A percentile compares a stretch with the other conserved stretches of the same genome.
Evolutionary conservation across 2,888 invertebrate species (phyloP).

Genomic region (Troides oblongomaculatus): DNA sequence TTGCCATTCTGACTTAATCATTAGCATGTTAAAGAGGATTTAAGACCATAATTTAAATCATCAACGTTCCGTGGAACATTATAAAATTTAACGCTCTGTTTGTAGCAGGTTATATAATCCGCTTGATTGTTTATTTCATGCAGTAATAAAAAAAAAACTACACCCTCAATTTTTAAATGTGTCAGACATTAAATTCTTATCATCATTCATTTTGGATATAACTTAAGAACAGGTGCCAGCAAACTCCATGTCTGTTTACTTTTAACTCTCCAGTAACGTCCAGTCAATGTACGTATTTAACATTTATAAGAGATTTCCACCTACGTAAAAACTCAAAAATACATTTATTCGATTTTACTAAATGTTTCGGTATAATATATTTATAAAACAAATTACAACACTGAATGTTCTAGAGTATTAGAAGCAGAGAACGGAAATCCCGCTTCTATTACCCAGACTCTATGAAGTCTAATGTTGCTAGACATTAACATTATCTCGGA

Average conservation of each 20-base stretch:
- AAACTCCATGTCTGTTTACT: too few species aligned
- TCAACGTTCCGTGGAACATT: constrained; percentile 40
- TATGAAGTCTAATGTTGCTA: background rate
- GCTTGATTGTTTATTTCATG: constrained; percentile 7
- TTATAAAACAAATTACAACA: background rate
- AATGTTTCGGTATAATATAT: background rate
- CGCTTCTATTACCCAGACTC: background rate
- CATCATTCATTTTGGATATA: background rate
- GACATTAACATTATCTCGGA: constrained; percentile 2
- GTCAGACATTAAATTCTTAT: background rate
- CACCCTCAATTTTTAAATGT: background rate
- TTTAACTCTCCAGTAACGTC: too few species aligned
- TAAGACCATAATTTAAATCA: constrained; percentile 17
- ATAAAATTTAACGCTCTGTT: constrained; percentile 47
- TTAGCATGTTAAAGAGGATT: constrained; percentile 18
- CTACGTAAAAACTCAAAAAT: background rate
- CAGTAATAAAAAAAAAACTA: background rate
- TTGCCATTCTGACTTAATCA: constrained; percentile 15
- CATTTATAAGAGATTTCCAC: too few species aligned
- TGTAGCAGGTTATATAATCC: constrained; percentile 39
- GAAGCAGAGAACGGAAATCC: background rate
- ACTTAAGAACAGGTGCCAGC: too few species aligned
- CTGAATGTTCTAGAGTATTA: background rate
- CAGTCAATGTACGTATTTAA: too few species aligned
- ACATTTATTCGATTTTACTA: background rate